Percentiles rank a stretch among this genome's conserved stretches.
These are phyloP conservation scores for Lophotriccus pileatus DNA, from an alignment of 2,797 vertebrate species.

Conservation along the genomic window DNA sequence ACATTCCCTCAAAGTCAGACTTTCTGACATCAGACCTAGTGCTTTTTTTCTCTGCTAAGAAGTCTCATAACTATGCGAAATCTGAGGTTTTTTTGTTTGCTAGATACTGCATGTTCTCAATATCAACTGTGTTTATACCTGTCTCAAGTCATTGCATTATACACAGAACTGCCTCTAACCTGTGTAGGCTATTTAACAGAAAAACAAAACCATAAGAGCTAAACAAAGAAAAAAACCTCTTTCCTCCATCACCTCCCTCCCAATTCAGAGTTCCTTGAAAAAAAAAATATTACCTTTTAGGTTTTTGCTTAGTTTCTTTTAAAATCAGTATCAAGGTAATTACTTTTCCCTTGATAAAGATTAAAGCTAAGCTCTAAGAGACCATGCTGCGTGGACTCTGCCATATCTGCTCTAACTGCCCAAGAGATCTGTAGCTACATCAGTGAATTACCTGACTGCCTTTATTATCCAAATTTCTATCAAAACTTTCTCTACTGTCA, in stretches of 20 bases:
- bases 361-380: background rate
- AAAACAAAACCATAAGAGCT: background rate
- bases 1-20: background rate
- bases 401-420: conserved; percentile 16
- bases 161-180: background rate
- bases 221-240: background rate
- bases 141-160: background rate
- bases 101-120: background rate
- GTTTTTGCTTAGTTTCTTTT: background rate
- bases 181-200: background rate
- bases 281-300: background rate
- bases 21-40: background rate
- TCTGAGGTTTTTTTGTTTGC: background rate
- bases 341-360: conserved; percentile 28
- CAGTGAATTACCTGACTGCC: conserved; percentile 33
- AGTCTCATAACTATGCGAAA: background rate
- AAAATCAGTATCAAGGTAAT: conserved; percentile 7
- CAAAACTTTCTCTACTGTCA: conserved; percentile 40
- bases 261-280: background rate
- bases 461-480: conserved; percentile 57
- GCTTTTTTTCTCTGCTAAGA: background rate
- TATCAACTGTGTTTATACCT: background rate
- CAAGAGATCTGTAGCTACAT: conserved; percentile 40
- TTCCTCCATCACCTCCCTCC: background rate
- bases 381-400: background rate